Evolutionary conservation across 1,140 invertebrate genomes (phyloP).

Genomic region (Brachionus paranguensis): DNA sequence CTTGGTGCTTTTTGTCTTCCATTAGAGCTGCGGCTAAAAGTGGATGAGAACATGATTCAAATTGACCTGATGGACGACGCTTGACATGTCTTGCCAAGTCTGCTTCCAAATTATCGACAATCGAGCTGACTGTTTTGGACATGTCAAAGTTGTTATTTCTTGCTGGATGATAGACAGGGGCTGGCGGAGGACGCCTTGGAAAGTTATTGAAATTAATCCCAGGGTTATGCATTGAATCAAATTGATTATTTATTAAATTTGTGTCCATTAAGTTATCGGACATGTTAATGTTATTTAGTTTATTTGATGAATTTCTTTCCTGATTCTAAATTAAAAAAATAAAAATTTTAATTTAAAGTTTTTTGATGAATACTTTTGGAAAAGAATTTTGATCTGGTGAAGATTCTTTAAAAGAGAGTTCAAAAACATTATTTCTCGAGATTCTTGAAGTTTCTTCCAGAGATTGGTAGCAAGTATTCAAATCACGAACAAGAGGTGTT

Average conservation of each 20-base stretch:
- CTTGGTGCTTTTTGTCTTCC: conserved; percentile 17
- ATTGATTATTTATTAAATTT: not conserved
- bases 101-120: conserved; percentile 31
- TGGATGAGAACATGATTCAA: conserved; percentile 24
- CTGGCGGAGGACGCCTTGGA: not conserved
- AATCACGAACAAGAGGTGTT: conserved; percentile 6
- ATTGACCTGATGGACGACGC: conserved; percentile 25
- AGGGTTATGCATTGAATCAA: not conserved
- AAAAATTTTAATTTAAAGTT: not conserved
- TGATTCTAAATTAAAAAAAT: not conserved
- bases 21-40: conserved; percentile 22
- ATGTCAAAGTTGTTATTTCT: not conserved
- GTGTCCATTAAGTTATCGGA: not conserved
- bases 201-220: not conserved
- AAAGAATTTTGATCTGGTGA: not conserved
- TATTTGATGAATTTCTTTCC: not conserved
- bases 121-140: not conserved
- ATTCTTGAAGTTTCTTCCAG: not conserved
- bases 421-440: not conserved
- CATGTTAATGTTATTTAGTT: not conserved
- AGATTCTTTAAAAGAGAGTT: conserved; percentile 12
- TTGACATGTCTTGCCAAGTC: conserved; percentile 16
- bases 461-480: not conserved
- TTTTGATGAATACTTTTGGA: not conserved
- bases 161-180: not conserved